These are phyloP conservation scores for Drosophila athabasca DNA, from an alignment of 1,140 invertebrate genomes.

Conservation along the genomic window DNA sequence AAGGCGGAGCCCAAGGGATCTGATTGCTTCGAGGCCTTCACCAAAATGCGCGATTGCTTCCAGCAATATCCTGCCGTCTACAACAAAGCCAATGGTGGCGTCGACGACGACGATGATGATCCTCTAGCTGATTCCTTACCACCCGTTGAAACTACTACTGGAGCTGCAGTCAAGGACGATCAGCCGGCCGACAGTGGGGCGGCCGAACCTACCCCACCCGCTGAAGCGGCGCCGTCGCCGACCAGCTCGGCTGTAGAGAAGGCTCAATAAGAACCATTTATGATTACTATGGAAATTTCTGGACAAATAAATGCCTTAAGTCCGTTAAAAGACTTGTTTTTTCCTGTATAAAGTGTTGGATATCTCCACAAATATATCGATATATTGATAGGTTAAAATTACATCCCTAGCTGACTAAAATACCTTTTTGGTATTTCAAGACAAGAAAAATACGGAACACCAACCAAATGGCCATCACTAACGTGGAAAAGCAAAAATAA, in stretches of 20 bases:
- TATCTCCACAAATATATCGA: too few species aligned
- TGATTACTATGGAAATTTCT: neutral
- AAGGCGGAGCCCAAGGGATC: slow-evolving; percentile 91
- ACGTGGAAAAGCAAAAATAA: slow-evolving; percentile 17
- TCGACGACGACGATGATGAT: slow-evolving; percentile 82
- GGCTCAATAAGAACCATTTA: slow-evolving; percentile 9
- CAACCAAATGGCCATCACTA: too few species aligned
- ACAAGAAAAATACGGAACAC: too few species aligned
- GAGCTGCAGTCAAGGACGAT: neutral
- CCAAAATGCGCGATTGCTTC: slow-evolving; percentile 97
- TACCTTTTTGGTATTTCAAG: too few species aligned
- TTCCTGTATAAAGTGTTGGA: too few species aligned
- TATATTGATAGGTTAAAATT: too few species aligned
- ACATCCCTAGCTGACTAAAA: too few species aligned
- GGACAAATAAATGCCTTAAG: slow-evolving; percentile 23
- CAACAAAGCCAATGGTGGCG: slow-evolving; percentile 87
- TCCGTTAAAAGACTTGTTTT: too few species aligned
- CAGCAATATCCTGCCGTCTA: slow-evolving; percentile 94
- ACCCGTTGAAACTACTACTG: too few species aligned
- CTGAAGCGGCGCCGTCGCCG: neutral
- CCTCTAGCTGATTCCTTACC: slow-evolving; percentile 22
- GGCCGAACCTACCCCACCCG: neutral
- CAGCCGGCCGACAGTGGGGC: slow-evolving; percentile 19
- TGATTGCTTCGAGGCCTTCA: slow-evolving; percentile 95
- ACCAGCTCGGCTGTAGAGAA: slow-evolving; percentile 45